phyloP scores from a whole-genome alignment of 2,113 vertebrate genomes.

The Anser cygnoides region DNA sequence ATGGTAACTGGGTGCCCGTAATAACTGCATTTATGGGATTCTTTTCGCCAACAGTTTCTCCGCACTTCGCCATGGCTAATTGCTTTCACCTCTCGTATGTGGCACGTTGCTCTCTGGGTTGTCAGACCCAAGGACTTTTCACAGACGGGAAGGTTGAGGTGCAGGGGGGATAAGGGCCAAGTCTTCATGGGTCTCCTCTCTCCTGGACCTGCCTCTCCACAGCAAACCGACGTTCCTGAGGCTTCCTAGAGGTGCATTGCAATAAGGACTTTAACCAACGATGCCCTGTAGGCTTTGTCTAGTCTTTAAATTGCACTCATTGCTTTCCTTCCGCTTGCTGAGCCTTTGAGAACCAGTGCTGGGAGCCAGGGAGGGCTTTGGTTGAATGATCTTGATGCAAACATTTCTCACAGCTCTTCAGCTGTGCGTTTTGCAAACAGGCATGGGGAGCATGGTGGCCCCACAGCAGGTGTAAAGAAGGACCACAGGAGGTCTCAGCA shows the following conservation, averaged over 20 bases:
- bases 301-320: not conserved
- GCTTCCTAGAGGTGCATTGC: not conserved
- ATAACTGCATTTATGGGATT: conserved; percentile 1
- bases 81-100: rapidly evolving
- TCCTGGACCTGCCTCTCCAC: not conserved
- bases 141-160: not conserved
- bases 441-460: rapidly evolving
- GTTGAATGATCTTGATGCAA: not conserved
- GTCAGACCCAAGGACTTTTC: not conserved
- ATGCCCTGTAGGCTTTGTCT: not conserved
- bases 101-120: not conserved
- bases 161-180: not conserved
- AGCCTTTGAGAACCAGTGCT: not conserved
- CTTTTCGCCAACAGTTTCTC: not conserved
- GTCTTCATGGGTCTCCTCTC: not conserved
- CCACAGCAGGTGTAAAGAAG: rapidly evolving
- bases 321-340: not conserved
- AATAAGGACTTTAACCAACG: not conserved
- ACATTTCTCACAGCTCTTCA: not conserved
- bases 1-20: conserved; percentile 57
- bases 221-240: not conserved
- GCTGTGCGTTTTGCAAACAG: not conserved
- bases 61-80: not conserved
- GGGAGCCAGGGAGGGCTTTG: not conserved
- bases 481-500: not conserved